A percentile compares a stretch with the other conserved stretches of the same genome.
Evolutionary conservation across 1,140 invertebrate genomes (phyloP).

Genomic region (Papilio polytes): DNA sequence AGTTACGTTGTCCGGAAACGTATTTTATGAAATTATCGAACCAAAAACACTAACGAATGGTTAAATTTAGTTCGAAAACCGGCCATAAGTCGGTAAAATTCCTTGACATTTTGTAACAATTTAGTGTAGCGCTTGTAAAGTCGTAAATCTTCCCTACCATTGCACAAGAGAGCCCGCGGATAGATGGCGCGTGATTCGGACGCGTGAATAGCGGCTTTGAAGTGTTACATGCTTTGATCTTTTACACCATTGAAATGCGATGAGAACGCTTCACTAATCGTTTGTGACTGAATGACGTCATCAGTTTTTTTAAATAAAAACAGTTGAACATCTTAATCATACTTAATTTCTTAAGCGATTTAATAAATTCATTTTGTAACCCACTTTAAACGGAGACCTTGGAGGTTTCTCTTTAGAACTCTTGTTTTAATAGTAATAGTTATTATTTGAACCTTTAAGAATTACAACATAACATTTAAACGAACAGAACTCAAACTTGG

Average conservation of each 20-base stretch:
- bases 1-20: too few species aligned
- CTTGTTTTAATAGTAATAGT: background rate
- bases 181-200: conserved; percentile 28
- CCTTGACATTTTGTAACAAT: background rate
- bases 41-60: too few species aligned
- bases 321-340: background rate
- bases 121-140: background rate
- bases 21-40: too few species aligned
- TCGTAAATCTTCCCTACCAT: conserved; percentile 1
- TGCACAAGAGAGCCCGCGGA: background rate
- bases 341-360: background rate
- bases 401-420: background rate
- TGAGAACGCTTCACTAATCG: conserved; percentile 14
- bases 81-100: background rate
- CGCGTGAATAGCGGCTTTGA: conserved; percentile 23
- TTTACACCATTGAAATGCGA: background rate
- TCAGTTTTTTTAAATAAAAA: background rate
- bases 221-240: conserved; percentile 32
- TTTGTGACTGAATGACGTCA: conserved; percentile 8
- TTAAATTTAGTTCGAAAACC: too few species aligned
- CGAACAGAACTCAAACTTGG: too few species aligned
- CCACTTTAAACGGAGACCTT: background rate
- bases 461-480: too few species aligned
- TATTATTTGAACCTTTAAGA: background rate
- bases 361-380: background rate